Conservation (phyloP, 2,888 invertebrate genomes). For the Nomada fucata region DNA sequence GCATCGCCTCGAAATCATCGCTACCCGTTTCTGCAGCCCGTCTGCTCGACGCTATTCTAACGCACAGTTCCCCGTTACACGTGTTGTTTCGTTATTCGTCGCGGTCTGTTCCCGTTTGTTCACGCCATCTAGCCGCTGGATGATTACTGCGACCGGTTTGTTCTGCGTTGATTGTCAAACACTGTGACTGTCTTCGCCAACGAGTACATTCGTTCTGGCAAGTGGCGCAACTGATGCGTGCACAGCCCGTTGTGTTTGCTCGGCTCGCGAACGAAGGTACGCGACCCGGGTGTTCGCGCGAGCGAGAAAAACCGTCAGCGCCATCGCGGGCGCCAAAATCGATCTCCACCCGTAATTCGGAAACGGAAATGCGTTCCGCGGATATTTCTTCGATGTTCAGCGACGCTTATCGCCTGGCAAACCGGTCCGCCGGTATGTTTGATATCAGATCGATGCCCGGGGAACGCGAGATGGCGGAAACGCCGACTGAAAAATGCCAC, state of each 20-base stretch:
- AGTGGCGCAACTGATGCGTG: not conserved
- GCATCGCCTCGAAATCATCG: no score
- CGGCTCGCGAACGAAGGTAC: not conserved
- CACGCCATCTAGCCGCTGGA: not conserved
- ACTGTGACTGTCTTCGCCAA: not conserved
- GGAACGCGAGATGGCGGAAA: not conserved
- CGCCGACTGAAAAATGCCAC: slow-evolving; percentile 14
- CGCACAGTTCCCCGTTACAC: not conserved
- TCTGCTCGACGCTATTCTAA: not conserved
- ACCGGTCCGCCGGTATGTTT: not conserved
- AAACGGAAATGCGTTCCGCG: not conserved
- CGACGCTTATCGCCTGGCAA: not conserved
- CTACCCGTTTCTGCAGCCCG: not conserved
- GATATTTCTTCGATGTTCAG: slow-evolving; percentile 1
- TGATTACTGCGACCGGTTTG: slow-evolving; percentile 8
- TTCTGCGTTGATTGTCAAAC: slow-evolving; percentile 12
- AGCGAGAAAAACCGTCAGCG: not conserved
- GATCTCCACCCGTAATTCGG: slow-evolving; percentile 20
- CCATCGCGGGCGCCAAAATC: slow-evolving; percentile 11
- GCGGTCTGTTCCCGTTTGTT: not conserved
- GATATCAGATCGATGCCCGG: not conserved
- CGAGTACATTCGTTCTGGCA: not conserved
- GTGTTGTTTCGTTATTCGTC: slow-evolving; percentile 8
- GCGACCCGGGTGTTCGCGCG: not conserved
- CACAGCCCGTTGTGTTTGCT: slow-evolving; percentile 4